Base-by-base conservation (phyloP, 2,888 invertebrate species). In the Physocephala rufipes region DNA sequence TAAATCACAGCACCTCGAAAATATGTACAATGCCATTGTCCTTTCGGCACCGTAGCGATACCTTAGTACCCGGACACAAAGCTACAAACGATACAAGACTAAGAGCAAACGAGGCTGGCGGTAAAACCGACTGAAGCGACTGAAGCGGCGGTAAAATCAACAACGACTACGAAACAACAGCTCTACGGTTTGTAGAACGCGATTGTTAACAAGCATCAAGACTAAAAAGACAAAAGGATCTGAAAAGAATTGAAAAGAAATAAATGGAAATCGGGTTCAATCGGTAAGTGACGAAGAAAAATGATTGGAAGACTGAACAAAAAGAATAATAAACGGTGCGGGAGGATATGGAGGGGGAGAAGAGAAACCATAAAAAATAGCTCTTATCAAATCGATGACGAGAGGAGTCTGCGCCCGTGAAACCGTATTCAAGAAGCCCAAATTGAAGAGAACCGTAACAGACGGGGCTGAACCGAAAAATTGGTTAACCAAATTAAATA, bases 1-100 rank as follows among this genome's bases (percentile, higher is more conserved):
- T 82, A 82, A 82, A 82, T 82, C 82, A 82, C 82, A 79, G 79
- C 82, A 82, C 82, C 82, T 82, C 77, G 77, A 78, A 71, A 67
- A 71, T 66, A 66, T 71, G 36, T 36, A 9, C 36, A 4, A 9
- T 36, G 51, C 71, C 49, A 71, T 71, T 71, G 71, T 71, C 55
- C 64, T 70, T 55, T 43, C 21, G 19, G 15, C 53, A 15, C 24
- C 24, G 26, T 61, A 51, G 13, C 24, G 19, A 45, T 13, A 55
- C 5, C 12, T n/a, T 30, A 24, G 45, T n/a, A 75, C 73, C 78
- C 74, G 78, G 78, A 77, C 76, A 79, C n/a, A 76, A 77, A 55
- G 7, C 21, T 4, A n/a, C n/a, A n/a, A n/a, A n/a, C n/a, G n/a
- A n/a, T n/a, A n/a, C n/a, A n/a, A n/a, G n/a, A n/a, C n/a, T n/a